Conservation (phyloP, 1,140 invertebrate genomes). For the Homarus americanus region DNA sequence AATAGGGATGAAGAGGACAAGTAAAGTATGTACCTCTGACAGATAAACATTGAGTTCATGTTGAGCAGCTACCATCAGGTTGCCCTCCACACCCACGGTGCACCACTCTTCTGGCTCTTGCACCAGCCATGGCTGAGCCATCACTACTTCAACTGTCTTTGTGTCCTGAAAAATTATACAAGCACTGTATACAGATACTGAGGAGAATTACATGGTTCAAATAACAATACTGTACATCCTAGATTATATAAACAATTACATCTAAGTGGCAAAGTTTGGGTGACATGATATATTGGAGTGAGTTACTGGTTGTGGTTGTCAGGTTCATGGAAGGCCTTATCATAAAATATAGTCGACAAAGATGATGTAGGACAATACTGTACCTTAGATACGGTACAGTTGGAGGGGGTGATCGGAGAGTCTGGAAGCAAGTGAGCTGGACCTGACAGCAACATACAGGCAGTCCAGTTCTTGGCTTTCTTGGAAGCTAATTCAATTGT, state of each 20-base stretch:
- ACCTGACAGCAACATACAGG: slow-evolving; percentile 46
- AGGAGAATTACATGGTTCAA: too few relatives aligned
- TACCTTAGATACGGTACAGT: slow-evolving; percentile 31
- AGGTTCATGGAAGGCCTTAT: too few relatives aligned
- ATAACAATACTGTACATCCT: too few relatives aligned
- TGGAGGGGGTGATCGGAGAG: slow-evolving; percentile 45
- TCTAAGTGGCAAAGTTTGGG: too few relatives aligned
- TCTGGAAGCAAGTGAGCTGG: slow-evolving; percentile 54
- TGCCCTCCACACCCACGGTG: slow-evolving; percentile 12
- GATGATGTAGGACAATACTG: too few relatives aligned
- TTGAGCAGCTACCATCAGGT: slow-evolving; percentile 42
- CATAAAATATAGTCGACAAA: too few relatives aligned
- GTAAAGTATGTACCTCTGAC: slow-evolving; percentile 29
- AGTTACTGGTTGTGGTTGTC: too few relatives aligned
- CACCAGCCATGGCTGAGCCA: slow-evolving; percentile 34
- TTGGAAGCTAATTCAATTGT: slow-evolving; percentile 30
- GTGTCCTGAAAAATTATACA: slow-evolving; percentile 11
- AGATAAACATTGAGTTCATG: slow-evolving; percentile 64
- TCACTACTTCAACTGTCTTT: slow-evolving; percentile 14
- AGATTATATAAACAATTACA: too few relatives aligned
- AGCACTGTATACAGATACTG: too few relatives aligned
- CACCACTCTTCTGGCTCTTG: slow-evolving; percentile 16
- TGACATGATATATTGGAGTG: too few relatives aligned
- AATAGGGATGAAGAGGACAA: not conserved
- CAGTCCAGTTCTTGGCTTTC: slow-evolving; percentile 59